These are phyloP conservation scores for Trichopria drosophilae DNA, from an alignment of 2,888 invertebrate genomes.

Conservation along the genomic window DNA sequence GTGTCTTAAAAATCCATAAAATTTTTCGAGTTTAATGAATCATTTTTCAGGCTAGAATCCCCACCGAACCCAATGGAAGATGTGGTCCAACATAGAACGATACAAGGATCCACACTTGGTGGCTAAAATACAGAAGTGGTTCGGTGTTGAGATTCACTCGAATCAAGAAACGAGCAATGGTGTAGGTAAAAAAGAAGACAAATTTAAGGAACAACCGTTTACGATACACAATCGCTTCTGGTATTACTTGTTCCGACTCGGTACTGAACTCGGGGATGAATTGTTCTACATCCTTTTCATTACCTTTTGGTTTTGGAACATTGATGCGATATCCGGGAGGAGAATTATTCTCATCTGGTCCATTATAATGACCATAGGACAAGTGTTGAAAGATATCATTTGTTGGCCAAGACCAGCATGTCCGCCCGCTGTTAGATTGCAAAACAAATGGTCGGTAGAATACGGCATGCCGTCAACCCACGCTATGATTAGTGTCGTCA, in stretches of 20 bases:
- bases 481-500: slow-evolving; percentile 86
- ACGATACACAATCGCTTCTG: slow-evolving; percentile 74
- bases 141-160: slow-evolving; percentile 68
- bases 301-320: slow-evolving; percentile 93
- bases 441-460: slow-evolving; percentile 86
- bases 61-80: slow-evolving; percentile 34
- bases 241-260: slow-evolving; percentile 83
- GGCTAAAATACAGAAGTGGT: slow-evolving; percentile 76
- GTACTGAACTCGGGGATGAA: slow-evolving; percentile 87
- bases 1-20: too few species aligned
- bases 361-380: slow-evolving; percentile 82
- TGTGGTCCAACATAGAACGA: slow-evolving; percentile 62
- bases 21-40: too few species aligned
- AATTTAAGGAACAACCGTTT: slow-evolving; percentile 55
- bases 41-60: too few species aligned
- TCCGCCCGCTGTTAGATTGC: slow-evolving; percentile 80
- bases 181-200: slow-evolving; percentile 13
- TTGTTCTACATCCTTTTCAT: slow-evolving; percentile 89
- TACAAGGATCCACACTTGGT: slow-evolving; percentile 78
- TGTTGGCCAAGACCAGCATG: slow-evolving; percentile 82
- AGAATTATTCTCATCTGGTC: slow-evolving; percentile 83
- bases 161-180: slow-evolving; percentile 19
- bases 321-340: slow-evolving; percentile 84
- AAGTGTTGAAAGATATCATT: slow-evolving; percentile 85
- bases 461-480: slow-evolving; percentile 96